Percentiles rank a stretch among this genome's conserved stretches.
Evolutionary conservation across 2,113 vertebrate genomes (phyloP).

Genomic region (Tupaia chinensis): DNA sequence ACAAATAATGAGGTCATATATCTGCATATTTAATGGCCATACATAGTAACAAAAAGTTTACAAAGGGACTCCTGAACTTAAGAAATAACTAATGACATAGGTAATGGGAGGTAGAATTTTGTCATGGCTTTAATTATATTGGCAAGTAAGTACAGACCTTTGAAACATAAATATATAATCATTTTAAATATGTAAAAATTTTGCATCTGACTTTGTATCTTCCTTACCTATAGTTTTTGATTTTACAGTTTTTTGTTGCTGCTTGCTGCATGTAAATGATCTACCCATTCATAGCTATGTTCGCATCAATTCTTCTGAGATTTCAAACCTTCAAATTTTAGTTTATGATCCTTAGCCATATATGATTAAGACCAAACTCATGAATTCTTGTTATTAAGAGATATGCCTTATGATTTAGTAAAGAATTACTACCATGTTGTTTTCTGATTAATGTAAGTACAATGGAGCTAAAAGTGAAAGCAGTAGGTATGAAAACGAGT

Average conservation of each 20-base stretch:
- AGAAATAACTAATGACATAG: background rate
- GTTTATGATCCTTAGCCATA: background rate
- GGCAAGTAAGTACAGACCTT: background rate
- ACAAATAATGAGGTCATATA: conserved; percentile 73
- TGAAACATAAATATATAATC: background rate
- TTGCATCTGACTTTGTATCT: background rate
- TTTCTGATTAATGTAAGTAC: background rate
- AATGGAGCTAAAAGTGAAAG: background rate
- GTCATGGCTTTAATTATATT: background rate
- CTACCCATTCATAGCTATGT: background rate
- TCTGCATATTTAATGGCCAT: conserved; percentile 72
- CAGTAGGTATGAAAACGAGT: background rate
- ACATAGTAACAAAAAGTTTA: background rate
- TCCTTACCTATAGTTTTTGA: background rate
- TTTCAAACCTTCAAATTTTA: background rate
- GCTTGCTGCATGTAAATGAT: background rate
- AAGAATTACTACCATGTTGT: background rate
- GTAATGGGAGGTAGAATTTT: background rate
- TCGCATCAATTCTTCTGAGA: background rate
- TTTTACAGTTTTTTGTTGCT: background rate
- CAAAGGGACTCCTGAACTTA: background rate
- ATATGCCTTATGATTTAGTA: background rate
- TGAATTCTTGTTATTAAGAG: background rate
- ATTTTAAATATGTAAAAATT: background rate
- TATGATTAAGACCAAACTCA: background rate